Conservation (phyloP, 2,888 invertebrate genomes). For the Formica aserva region DNA sequence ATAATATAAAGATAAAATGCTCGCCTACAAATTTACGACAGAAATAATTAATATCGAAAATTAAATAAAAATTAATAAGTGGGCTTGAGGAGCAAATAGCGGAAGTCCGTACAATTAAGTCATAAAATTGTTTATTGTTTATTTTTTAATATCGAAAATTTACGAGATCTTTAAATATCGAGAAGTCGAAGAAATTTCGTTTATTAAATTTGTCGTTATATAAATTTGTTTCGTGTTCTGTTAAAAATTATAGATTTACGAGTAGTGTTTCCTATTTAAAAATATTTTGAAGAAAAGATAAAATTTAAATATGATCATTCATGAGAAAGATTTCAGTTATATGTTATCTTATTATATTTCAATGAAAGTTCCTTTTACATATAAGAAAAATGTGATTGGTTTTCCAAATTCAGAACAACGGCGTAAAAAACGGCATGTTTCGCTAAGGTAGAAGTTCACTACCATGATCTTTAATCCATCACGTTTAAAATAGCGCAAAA, state of each 20-base stretch:
- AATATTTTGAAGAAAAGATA: neutral
- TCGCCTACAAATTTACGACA: neutral
- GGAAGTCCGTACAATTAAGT: no score
- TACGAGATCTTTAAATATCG: neutral
- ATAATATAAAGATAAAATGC: neutral
- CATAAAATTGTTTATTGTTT: no score
- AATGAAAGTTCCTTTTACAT: neutral
- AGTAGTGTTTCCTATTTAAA: neutral
- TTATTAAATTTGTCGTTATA: neutral
- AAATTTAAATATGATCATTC: slow-evolving; percentile 21
- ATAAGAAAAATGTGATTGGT: neutral
- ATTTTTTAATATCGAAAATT: neutral
- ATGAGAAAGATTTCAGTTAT: neutral
- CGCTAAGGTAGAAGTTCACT: slow-evolving; percentile 6
- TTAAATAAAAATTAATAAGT: neutral
- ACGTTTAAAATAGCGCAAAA: slow-evolving; percentile 8
- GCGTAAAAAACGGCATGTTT: neutral
- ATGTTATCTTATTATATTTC: neutral
- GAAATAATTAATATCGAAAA: neutral
- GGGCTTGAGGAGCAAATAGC: no score
- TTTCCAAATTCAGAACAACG: neutral
- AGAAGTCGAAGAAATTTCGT: neutral
- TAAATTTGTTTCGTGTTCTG: neutral
- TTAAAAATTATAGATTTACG: neutral
- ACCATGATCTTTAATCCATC: slow-evolving; percentile 21